Evolutionary conservation across 1,140 invertebrate genomes (phyloP), one percentile per base, ranked within the genome.

Genomic region (Sinella curviseta): DNA sequence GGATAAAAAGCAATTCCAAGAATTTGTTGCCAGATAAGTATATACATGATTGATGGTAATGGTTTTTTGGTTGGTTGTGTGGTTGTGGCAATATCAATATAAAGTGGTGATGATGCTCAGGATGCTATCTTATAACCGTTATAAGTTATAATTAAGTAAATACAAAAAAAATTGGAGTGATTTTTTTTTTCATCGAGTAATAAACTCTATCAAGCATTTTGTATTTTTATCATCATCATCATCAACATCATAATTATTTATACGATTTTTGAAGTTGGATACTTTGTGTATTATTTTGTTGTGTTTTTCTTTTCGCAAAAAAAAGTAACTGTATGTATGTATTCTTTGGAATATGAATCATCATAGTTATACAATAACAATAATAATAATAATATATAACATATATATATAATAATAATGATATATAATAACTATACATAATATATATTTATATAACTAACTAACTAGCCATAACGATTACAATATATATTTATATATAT

Each of bases 281-380:
- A 33, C 31, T 70, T 70, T 70, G 26, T 70, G 14, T 70, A 31
- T 8, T n/a, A n/a, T n/a, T n/a, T n/a, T n/a, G n/a, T n/a, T 33
- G 26, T 70, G 14, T 70, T 70, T 4, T 8, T 70, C 12, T 70
- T 26, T 70, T 70, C 31, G 26, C 31, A 14, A 48, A 12, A 20
- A 48, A 48, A 48, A 60, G 55, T 60, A 48, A 60, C 24, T 60
- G 65, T 70, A 70, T 70, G 30, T 70, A 48, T 20, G 39, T 48
- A 20, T 31, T 70, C 65, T 70, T 70, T 70, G 65, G 65, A 70
- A 70, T 70, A 31, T 70, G 28, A 70, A 70, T 70, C 65, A 70
- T 70, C 65, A 70, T 70, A 4, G 31, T 30, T 33, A 70, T 48
- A 48, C 39, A 48, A 48, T 48, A 20, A 48, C 39, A 48, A n/a